These are phyloP conservation scores for Chouioia cunea DNA, from an alignment of 2,888 invertebrate species.

Conservation along the genomic window DNA sequence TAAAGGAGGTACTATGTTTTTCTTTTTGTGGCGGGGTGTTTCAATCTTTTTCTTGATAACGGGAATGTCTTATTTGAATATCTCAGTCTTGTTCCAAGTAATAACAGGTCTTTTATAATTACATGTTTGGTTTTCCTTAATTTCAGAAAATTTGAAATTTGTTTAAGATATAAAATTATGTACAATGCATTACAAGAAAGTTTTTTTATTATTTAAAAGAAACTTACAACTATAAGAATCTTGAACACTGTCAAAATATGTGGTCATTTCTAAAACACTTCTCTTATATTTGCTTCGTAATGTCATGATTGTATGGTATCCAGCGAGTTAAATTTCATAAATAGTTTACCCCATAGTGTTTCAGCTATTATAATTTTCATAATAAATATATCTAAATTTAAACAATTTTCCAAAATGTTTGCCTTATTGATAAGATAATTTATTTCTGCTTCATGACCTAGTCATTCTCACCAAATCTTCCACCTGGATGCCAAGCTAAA, in stretches of 20 bases:
- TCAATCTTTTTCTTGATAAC: too few relatives aligned
- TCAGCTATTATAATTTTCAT: constrained; percentile 27
- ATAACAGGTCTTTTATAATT: constrained; percentile 81
- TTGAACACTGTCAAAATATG: constrained; percentile 44
- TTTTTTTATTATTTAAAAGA: too few relatives aligned
- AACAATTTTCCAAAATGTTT: constrained; percentile 76
- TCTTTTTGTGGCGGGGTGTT: too few relatives aligned
- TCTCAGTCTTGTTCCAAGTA: constrained; percentile 92
- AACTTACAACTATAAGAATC: too few relatives aligned
- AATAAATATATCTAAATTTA: constrained; percentile 57
- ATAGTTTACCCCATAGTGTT: constrained; percentile 77
- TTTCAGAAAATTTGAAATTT: constrained; percentile 85
- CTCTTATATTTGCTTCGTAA: constrained; percentile 74
- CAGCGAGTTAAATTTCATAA: constrained; percentile 76
- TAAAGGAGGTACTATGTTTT: too few relatives aligned
- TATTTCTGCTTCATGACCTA: constrained; percentile 68
- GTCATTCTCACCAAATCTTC: too few relatives aligned
- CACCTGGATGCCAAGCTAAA: too few relatives aligned
- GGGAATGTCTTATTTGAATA: not conserved
- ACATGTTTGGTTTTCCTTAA: constrained; percentile 80
- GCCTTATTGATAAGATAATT: constrained; percentile 77
- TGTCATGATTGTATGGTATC: constrained; percentile 71
- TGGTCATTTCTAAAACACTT: constrained; percentile 58
- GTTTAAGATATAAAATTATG: too few relatives aligned
- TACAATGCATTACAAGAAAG: too few relatives aligned